Base-by-base conservation (phyloP, 2,113 vertebrate species). In the Suncus etruscus region DNA sequence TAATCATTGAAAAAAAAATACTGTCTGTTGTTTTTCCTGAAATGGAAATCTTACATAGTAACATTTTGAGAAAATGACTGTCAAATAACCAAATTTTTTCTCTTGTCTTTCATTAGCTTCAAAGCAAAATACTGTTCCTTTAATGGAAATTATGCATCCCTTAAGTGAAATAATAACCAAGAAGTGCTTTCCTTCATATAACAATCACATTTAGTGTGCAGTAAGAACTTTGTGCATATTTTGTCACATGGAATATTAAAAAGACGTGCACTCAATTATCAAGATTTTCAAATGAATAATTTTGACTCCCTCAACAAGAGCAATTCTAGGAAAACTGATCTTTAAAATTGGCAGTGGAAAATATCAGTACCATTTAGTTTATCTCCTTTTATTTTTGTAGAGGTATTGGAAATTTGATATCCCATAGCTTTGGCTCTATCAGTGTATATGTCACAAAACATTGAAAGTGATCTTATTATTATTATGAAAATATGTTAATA, bases 171-270 rank as follows among this genome's bases (percentile, higher is more conserved):
- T 70, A 51, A 79, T 47, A 61, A 61, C 85, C 58, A 58, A 29
- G 73, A 63, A 92, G 9, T 66, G 11, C 70, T 47, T 91, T 48
- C 29, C 51, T 51, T 58, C 70, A 47, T 69, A 45, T 22, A 82
- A 75, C 12, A 68, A 82, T 58, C 32, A 90, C 16, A 86, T 90
- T 88, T 50, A 11, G 16, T 51, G 85, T 87, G 45, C 61, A 70
- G 48, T 65, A 48, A 83, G 90, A 74, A 4, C 45, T 77, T 65
- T 48, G 31, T 73, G n/a, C 6, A 11, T 47, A 14, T 72, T 81
- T 87, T 86, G 65, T 82, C 68, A 79, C 39, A 47, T 8, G 51
- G 12, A 90, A n/a, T 88, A 83, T 82, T 92, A 48, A 91, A 91
- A 78, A 84, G 11, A 61, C 3, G 58, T 75, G 6, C 50, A 58